A percentile compares a stretch with the other conserved stretches of the same genome.
Evolutionary conservation across 2,113 vertebrate genomes (phyloP).

Genomic region (Hiodon alosoides): DNA sequence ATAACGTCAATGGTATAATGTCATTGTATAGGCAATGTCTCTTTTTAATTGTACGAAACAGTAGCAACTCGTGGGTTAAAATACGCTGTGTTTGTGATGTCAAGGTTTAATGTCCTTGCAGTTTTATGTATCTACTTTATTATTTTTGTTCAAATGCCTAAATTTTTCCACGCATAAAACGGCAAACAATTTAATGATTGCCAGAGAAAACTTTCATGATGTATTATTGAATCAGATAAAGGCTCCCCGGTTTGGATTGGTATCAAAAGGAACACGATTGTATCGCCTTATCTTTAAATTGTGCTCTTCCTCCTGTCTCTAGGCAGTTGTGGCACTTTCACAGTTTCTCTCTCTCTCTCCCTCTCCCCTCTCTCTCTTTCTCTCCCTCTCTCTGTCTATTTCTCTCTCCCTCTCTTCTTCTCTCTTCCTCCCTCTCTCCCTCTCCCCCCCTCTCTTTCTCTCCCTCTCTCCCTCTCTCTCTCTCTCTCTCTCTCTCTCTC

Average conservation of each 20-base stretch:
- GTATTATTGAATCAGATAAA: background rate
- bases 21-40: no score
- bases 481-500: background rate
- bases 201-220: background rate
- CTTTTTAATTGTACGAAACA: no score
- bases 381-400: no score
- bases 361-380: no score
- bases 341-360: no score
- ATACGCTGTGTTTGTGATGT: background rate
- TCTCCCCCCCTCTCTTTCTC: background rate
- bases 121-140: no score
- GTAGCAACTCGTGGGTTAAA: no score
- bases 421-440: background rate
- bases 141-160: no score
- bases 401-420: no score
- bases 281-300: background rate
- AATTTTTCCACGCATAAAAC: no score
- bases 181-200: background rate
- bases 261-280: background rate
- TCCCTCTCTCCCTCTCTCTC: background rate
- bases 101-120: no score
- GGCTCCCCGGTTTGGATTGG: background rate
- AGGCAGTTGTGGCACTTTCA: constrained; percentile 3
- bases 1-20: no score
- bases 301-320: background rate